phyloP scores from a whole-genome alignment of 2,797 vertebrate genomes.

The Parauchenoglanis ngamensis region DNA sequence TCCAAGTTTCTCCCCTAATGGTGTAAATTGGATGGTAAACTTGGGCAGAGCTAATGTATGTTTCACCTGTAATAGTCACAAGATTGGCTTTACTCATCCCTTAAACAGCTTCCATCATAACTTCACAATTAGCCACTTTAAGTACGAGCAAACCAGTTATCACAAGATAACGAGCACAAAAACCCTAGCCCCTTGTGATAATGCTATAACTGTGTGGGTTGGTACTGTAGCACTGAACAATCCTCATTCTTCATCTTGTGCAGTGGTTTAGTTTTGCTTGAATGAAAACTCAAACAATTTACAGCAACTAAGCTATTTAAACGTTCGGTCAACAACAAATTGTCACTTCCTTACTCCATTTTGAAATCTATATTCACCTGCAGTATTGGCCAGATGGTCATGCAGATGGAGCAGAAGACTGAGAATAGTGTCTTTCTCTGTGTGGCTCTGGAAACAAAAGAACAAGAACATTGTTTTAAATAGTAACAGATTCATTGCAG shows the following conservation, averaged over 20 bases:
- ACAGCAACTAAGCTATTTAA: not conserved
- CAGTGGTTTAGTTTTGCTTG: not conserved
- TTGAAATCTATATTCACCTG: constrained; percentile 77
- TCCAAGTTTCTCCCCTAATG: not conserved
- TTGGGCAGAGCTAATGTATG: not conserved
- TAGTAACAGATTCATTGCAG: not conserved
- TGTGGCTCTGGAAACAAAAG: constrained; percentile 66
- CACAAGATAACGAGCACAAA: not conserved
- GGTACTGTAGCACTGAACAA: not conserved
- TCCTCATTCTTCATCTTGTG: not conserved
- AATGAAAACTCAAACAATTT: not conserved
- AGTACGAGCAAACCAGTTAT: not conserved
- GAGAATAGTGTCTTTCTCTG: constrained; percentile 81
- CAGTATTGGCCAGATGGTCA: constrained; percentile 88
- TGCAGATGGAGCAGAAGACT: constrained; percentile 90
- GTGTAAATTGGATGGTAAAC: not conserved
- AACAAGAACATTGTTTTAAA: not conserved
- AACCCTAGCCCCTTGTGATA: not conserved
- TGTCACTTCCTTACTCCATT: not conserved
- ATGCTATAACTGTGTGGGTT: not conserved
- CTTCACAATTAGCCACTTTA: not conserved
- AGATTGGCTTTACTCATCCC: not conserved
- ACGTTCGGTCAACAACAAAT: not conserved
- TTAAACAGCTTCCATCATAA: not conserved
- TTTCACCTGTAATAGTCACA: not conserved